phyloP scores from a whole-genome alignment of 2,113 vertebrate species.

The Limanda limanda region DNA sequence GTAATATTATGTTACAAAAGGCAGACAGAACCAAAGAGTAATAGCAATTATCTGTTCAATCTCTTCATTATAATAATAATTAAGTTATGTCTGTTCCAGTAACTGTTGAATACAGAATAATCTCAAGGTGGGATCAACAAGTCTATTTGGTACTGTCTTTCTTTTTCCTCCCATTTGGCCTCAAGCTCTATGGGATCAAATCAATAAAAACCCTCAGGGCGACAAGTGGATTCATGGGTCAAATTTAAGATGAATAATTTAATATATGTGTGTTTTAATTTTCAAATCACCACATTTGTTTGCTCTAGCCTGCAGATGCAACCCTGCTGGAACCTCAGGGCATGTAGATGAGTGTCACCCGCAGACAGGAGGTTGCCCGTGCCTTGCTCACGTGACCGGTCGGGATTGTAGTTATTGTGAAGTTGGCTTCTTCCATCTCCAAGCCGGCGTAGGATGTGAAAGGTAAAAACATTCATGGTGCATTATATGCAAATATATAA shows the following conservation, averaged over 20 bases:
- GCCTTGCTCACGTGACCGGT: slow-evolving; percentile 85
- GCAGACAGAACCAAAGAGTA: too few relatives aligned
- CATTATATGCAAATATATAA: not conserved
- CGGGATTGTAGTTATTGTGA: slow-evolving; percentile 86
- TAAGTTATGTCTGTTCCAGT: too few relatives aligned
- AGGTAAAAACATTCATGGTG: slow-evolving; percentile 76
- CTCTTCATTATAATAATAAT: too few relatives aligned
- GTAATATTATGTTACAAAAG: too few relatives aligned
- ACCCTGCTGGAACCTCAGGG: slow-evolving; percentile 71
- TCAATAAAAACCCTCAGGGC: slow-evolving; percentile 2
- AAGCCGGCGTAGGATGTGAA: slow-evolving; percentile 83
- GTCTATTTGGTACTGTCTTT: too few relatives aligned
- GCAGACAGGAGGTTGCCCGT: slow-evolving; percentile 85
- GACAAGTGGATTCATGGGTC: not conserved
- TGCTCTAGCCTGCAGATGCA: slow-evolving; percentile 87
- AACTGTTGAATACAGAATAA: too few relatives aligned
- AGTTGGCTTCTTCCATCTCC: slow-evolving; percentile 86
- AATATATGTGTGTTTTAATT: not conserved
- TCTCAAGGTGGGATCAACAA: too few relatives aligned
- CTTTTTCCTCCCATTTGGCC: not conserved
- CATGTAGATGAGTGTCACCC: slow-evolving; percentile 81
- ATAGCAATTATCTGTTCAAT: too few relatives aligned
- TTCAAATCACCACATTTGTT: slow-evolving; percentile 25
- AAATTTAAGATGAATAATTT: slow-evolving; percentile 5
- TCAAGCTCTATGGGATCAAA: slow-evolving; percentile 11